phyloP scores from a whole-genome alignment of 2,888 invertebrate genomes.

The Drosophila tanythrix region DNA sequence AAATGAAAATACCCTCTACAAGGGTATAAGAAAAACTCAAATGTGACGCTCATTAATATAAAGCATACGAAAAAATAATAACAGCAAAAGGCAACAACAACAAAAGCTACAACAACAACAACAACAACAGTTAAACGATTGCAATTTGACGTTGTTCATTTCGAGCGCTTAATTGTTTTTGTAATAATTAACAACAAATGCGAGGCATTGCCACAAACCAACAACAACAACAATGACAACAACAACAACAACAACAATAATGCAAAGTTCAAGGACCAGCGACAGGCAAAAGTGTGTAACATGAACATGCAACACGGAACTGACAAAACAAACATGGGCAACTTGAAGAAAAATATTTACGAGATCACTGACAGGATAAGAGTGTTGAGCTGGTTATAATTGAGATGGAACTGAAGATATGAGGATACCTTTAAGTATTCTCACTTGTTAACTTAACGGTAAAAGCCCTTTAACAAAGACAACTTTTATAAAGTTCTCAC shows the following conservation, averaged over 20 bases:
- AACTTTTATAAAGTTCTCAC: not conserved
- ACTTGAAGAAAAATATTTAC: constrained; percentile 23
- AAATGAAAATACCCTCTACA: not conserved
- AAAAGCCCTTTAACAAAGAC: not conserved
- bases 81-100: constrained; percentile 24
- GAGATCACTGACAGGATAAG: not conserved
- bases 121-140: constrained; percentile 62
- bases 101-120: constrained; percentile 16
- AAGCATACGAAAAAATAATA: constrained; percentile 65
- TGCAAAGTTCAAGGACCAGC: constrained; percentile 63
- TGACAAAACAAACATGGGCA: constrained; percentile 42
- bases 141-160: constrained; percentile 78
- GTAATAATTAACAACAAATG: constrained; percentile 75
- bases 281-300: constrained; percentile 25
- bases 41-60: constrained; percentile 76
- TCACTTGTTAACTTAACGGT: not conserved
- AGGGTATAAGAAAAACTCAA: constrained; percentile 25
- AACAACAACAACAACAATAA: constrained; percentile 24
- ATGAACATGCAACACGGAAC: constrained; percentile 52
- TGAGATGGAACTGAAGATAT: not conserved
- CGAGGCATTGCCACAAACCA: constrained; percentile 35
- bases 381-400: not conserved
- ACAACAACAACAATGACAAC: constrained; percentile 20
- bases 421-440: not conserved
- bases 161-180: constrained; percentile 70